Evolutionary conservation across 2,888 invertebrate species (phyloP).

Genomic region (Limnephilus rhombicus): DNA sequence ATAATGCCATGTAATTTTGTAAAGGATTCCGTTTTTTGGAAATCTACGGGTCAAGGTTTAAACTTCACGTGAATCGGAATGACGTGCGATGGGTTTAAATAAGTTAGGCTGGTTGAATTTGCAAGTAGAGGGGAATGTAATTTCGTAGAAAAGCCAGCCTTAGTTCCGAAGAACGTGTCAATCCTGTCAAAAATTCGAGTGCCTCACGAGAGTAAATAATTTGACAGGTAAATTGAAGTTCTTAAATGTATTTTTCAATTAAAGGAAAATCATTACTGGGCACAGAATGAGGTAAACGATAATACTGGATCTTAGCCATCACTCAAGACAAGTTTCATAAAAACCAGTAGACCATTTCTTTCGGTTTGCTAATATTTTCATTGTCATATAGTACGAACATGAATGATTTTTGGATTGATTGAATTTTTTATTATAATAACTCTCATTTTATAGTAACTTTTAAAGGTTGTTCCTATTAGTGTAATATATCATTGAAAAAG

Average conservation of each 20-base stretch:
- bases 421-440: too few species aligned
- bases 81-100: not conserved
- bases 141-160: not conserved
- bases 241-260: not conserved
- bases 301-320: too few species aligned
- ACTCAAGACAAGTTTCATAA: too few species aligned
- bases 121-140: not conserved
- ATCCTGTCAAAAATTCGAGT: not conserved
- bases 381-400: too few species aligned
- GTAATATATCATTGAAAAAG: too few species aligned
- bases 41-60: not conserved
- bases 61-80: not conserved
- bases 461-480: too few species aligned
- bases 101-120: not conserved
- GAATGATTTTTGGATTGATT: too few species aligned
- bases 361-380: too few species aligned
- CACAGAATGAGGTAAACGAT: too few species aligned
- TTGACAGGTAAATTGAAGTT: constrained; percentile 30
- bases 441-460: too few species aligned
- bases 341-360: too few species aligned
- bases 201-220: not conserved
- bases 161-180: not conserved
- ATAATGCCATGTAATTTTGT: not conserved
- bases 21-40: not conserved
- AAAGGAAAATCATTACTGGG: not conserved